Percentiles rank a stretch among this genome's conserved stretches.
phyloP scores from a whole-genome alignment of 2,888 invertebrate species.

The Heliconius ismenius region DNA sequence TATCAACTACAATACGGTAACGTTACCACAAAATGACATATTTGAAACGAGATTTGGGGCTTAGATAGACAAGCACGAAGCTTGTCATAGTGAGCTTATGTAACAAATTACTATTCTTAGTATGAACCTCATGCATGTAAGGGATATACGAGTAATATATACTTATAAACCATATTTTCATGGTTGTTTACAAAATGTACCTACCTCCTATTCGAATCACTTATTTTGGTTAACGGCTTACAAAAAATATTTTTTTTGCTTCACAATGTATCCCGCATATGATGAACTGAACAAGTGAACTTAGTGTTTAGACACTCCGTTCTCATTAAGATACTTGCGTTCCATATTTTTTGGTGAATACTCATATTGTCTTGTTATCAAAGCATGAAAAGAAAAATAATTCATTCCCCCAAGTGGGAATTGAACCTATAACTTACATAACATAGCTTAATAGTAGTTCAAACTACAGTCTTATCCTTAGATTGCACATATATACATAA shows the following conservation, averaged over 20 bases:
- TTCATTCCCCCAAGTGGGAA: too few relatives aligned
- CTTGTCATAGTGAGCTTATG: slow-evolving; percentile 45
- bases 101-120: slow-evolving; percentile 43
- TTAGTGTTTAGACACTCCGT: too few relatives aligned
- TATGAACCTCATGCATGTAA: slow-evolving; percentile 4
- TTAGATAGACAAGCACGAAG: slow-evolving; percentile 33
- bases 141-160: not conserved
- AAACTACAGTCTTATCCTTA: not conserved
- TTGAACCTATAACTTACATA: too few relatives aligned
- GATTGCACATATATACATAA: too few relatives aligned
- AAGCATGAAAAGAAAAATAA: too few relatives aligned
- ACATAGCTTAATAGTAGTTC: not conserved
- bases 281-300: too few relatives aligned
- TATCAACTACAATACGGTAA: slow-evolving; percentile 46
- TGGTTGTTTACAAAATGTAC: not conserved
- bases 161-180: not conserved
- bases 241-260: not conserved
- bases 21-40: slow-evolving; percentile 56
- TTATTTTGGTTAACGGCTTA: not conserved
- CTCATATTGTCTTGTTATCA: too few relatives aligned
- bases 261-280: too few relatives aligned
- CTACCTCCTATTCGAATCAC: not conserved
- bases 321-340: too few relatives aligned
- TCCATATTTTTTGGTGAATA: too few relatives aligned
- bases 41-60: slow-evolving; percentile 51